These are phyloP conservation scores for Mesorhabditis spiculigera DNA, from an alignment of 2,888 invertebrate genomes.

Conservation along the genomic window DNA sequence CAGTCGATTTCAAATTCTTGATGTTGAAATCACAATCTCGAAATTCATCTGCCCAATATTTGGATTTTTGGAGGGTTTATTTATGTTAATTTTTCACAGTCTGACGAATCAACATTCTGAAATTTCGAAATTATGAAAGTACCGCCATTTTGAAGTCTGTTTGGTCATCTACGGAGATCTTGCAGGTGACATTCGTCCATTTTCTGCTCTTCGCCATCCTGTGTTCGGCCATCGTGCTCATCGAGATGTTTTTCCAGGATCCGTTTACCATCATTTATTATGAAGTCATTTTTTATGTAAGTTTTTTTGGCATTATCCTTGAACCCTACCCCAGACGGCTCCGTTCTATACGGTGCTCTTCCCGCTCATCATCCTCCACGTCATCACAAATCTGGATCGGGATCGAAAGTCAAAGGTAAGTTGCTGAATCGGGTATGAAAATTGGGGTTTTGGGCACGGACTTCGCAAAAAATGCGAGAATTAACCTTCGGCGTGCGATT, in stretches of 20 bases:
- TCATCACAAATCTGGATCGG: neutral
- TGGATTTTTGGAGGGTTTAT: no score
- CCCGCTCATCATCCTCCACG: constrained; percentile 1
- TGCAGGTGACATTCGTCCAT: constrained; percentile 2
- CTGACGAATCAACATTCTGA: neutral
- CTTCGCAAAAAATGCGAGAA: no score
- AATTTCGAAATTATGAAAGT: neutral
- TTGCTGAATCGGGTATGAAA: no score
- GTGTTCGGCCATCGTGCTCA: neutral
- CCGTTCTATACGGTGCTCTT: constrained; percentile 4
- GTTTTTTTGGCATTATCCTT: neutral
- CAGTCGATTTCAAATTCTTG: no score
- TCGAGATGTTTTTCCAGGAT: constrained; percentile 2
- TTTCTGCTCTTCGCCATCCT: neutral
- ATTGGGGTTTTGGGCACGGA: no score
- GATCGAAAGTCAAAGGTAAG: neutral
- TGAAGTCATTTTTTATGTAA: neutral
- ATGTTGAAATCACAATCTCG: no score
- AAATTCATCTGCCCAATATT: no score
- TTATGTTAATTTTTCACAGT: no score
- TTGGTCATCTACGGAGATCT: no score
- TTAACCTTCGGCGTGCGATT: no score
- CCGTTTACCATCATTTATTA: neutral
- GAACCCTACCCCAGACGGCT: neutral
- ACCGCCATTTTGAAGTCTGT: neutral